phyloP scores from a whole-genome alignment of 2,113 vertebrate species.

The Fregata magnificens region DNA sequence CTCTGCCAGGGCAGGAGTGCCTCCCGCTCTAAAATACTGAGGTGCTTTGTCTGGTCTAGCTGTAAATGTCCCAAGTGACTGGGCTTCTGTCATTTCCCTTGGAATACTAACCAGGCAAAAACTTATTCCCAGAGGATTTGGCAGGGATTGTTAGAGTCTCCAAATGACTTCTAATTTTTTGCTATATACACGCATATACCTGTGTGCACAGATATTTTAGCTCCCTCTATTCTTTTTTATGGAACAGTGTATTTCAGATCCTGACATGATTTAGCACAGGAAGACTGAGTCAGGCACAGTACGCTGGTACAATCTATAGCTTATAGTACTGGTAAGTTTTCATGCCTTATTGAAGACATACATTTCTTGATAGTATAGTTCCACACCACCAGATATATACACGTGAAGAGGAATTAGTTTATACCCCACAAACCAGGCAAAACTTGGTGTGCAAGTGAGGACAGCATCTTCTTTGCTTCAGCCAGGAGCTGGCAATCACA shows the following conservation, averaged over 20 bases:
- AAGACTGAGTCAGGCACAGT: not conserved
- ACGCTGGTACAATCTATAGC: not conserved
- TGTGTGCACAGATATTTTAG: not conserved
- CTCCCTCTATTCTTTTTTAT: not conserved
- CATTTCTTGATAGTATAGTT: not conserved
- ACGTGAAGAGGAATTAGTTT: not conserved
- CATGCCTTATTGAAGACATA: not conserved
- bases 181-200: not conserved
- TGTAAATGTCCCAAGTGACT: not conserved
- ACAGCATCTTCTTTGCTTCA: not conserved
- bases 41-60: not conserved
- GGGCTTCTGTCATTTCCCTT: not conserved
- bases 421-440: not conserved
- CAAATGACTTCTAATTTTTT: conserved; percentile 4
- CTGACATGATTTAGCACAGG: conserved; percentile 14
- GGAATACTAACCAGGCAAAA: not conserved
- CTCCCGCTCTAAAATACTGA: not conserved
- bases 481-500: not conserved
- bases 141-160: not conserved
- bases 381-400: not conserved
- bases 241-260: conserved; percentile 11
- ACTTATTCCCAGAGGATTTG: not conserved
- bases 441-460: not conserved
- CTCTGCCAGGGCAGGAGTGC: not conserved
- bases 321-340: not conserved